A percentile compares a stretch with the other conserved stretches of the same genome.
These are phyloP conservation scores for Sepioteuthis lessoniana DNA, from an alignment of 2,888 invertebrate genomes.

Conservation along the genomic window DNA sequence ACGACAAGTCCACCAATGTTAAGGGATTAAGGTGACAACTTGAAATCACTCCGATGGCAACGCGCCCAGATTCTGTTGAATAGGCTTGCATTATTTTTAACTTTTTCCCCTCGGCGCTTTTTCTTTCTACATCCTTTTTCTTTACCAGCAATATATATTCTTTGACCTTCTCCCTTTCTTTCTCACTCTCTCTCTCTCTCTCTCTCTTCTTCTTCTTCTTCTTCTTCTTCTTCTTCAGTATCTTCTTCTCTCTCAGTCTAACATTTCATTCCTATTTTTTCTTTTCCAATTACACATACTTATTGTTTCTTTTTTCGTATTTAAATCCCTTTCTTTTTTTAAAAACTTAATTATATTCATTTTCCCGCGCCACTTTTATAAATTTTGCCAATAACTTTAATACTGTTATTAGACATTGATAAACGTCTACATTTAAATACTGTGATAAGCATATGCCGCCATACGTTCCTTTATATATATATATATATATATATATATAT, in stretches of 20 bases:
- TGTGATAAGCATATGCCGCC: not conserved
- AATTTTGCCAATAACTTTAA: not conserved
- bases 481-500: conserved; percentile 38
- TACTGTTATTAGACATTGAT: not conserved
- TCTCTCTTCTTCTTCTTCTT: not conserved
- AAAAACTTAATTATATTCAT: not conserved
- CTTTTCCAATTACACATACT: not conserved
- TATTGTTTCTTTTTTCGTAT: not conserved
- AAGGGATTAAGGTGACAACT: conserved; percentile 1
- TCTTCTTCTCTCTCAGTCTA: not conserved
- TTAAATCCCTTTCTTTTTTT: not conserved
- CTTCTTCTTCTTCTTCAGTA: not conserved
- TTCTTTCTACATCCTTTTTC: not conserved
- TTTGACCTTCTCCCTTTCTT: not conserved
- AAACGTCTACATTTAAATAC: not conserved
- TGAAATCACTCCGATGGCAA: not conserved
- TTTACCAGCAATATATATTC: not conserved
- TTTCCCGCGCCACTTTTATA: no score
- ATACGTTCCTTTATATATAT: not conserved
- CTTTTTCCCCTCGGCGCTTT: not conserved
- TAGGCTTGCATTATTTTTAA: not conserved
- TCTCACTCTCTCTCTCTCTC: not conserved
- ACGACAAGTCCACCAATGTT: not conserved
- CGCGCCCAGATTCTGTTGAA: not conserved
- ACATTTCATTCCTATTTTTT: not conserved